Evolutionary conservation across 1,140 invertebrate genomes (phyloP).

Genomic region (Drosophila bifasciata): DNA sequence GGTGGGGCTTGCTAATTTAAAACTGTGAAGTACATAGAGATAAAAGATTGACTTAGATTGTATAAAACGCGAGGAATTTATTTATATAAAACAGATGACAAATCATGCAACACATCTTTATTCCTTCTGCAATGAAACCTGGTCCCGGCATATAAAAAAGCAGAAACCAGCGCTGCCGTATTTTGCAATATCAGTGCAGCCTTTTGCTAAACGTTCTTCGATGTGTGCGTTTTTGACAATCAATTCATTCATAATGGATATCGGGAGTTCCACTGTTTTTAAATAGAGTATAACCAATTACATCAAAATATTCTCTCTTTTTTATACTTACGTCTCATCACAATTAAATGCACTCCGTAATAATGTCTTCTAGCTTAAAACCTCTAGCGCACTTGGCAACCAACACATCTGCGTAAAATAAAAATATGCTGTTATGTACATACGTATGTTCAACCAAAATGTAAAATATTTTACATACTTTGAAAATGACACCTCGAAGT

Average conservation of each 20-base stretch:
- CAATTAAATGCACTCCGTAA: slow-evolving; percentile 32
- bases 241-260: slow-evolving; percentile 29
- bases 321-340: slow-evolving; percentile 35
- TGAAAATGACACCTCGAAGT: slow-evolving; percentile 91
- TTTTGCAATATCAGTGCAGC: slow-evolving; percentile 34
- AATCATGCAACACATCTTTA: background rate
- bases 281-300: background rate
- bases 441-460: background rate
- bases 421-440: no score
- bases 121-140: slow-evolving; percentile 38
- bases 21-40: no score
- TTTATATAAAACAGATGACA: no score
- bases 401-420: slow-evolving; percentile 17
- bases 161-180: slow-evolving; percentile 29
- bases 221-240: slow-evolving; percentile 31
- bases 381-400: slow-evolving; percentile 22
- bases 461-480: slow-evolving; percentile 87
- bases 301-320: background rate
- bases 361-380: slow-evolving; percentile 30
- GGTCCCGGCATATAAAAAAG: slow-evolving; percentile 32
- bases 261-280: slow-evolving; percentile 27
- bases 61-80: no score
- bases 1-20: no score
- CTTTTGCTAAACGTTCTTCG: slow-evolving; percentile 34
- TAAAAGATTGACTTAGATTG: no score